phyloP scores from a whole-genome alignment of 2,113 vertebrate species.

The Psephotus haematonotus region DNA sequence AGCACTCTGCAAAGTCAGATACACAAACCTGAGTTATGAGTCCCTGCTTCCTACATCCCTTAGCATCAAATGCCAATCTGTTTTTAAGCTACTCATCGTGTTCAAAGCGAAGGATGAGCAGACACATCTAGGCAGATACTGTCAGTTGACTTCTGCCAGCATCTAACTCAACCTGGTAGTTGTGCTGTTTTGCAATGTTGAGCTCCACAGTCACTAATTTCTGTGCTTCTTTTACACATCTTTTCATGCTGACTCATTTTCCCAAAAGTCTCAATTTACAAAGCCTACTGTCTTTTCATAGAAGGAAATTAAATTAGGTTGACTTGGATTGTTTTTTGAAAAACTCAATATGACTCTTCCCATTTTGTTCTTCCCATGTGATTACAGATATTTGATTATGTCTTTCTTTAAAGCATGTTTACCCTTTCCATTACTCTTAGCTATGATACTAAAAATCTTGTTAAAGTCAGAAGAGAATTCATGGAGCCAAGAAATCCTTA shows the following conservation, averaged over 20 bases:
- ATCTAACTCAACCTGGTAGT: not conserved
- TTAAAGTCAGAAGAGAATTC: not conserved
- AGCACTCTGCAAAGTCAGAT: rapidly evolving
- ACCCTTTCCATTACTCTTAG: not conserved
- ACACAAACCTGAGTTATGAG: not conserved
- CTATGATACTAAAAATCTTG: not conserved
- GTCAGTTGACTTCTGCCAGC: not conserved
- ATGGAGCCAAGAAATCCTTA: not conserved
- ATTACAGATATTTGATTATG: not conserved
- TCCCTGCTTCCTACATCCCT: not conserved
- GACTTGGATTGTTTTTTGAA: not conserved
- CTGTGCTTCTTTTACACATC: rapidly evolving
- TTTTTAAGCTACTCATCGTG: not conserved
- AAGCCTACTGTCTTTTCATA: not conserved
- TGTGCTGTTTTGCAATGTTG: rapidly evolving
- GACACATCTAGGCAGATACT: not conserved
- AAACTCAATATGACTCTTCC: not conserved
- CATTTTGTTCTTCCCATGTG: not conserved
- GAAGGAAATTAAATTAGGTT: not conserved
- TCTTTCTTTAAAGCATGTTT: not conserved
- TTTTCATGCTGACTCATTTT: not conserved
- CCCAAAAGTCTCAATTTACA: not conserved
- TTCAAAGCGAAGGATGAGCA: not conserved
- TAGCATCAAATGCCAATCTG: not conserved
- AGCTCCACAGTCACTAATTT: not conserved